Percentiles rank a stretch among this genome's conserved stretches.
phyloP scores from a whole-genome alignment of 2,888 invertebrate genomes.

The Hartigia nigra region DNA sequence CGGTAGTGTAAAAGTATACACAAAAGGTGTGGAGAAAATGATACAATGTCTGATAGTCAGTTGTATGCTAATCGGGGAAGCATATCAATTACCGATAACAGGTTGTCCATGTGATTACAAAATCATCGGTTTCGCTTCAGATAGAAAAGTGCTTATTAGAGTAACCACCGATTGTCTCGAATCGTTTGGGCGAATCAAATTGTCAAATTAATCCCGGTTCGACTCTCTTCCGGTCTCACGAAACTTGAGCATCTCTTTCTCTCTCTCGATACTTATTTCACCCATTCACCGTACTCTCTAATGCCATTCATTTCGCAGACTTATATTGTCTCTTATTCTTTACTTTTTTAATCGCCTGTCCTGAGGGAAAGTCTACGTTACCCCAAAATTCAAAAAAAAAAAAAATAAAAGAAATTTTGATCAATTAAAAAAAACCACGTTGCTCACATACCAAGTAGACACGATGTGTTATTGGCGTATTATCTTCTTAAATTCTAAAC shows the following conservation, averaged over 20 bases:
- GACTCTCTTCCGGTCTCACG: not conserved
- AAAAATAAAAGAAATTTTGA: not conserved
- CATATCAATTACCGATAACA: not conserved
- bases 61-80: not conserved
- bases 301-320: not conserved
- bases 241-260: not conserved
- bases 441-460: not conserved
- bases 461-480: not conserved
- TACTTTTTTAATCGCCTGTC: not conserved
- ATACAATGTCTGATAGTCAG: not conserved
- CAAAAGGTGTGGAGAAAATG: not conserved
- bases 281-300: not conserved
- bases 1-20: not conserved
- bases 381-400: not conserved
- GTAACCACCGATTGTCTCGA: not conserved
- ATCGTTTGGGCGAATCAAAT: not conserved
- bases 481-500: not conserved
- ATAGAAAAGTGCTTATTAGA: not conserved
- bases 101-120: not conserved
- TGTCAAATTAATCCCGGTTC: not conserved
- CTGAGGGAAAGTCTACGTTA: not conserved
- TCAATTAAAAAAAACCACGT: not conserved
- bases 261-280: not conserved
- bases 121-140: not conserved
- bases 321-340: not conserved